Percentiles rank a stretch among this genome's conserved stretches.
Conservation (phyloP, 2,797 vertebrate genomes). For the Danio choprae region DNA sequence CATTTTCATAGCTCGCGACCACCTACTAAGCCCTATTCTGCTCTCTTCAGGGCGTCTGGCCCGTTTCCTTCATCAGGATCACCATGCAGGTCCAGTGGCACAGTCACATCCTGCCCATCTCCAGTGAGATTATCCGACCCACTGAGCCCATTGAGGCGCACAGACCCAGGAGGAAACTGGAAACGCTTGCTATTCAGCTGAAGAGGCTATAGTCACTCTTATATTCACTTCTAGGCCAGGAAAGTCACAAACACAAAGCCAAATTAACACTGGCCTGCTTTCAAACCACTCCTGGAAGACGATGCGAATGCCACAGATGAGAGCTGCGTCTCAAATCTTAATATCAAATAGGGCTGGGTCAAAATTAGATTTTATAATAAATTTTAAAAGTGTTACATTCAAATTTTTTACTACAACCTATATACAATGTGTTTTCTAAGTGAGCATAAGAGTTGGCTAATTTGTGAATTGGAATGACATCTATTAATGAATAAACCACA, state of each 20-base stretch:
- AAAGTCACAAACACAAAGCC: conserved; percentile 50
- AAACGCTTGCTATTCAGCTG: conserved; percentile 72
- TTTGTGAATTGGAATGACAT: too few species aligned
- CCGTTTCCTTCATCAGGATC: conserved; percentile 70
- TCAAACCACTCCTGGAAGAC: conserved; percentile 49
- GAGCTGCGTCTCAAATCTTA: conserved; percentile 22
- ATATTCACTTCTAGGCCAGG: conserved; percentile 62
- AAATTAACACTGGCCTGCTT: conserved; percentile 57
- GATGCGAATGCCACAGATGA: conserved; percentile 7
- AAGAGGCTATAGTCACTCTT: conserved; percentile 62
- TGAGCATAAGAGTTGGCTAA: too few species aligned
- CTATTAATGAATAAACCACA: too few species aligned
- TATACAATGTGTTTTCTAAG: too few species aligned
- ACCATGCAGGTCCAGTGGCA: conserved; percentile 70
- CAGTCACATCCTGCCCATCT: conserved; percentile 82
- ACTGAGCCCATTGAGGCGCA: conserved; percentile 77
- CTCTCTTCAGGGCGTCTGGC: conserved; percentile 72
- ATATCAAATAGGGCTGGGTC: neutral
- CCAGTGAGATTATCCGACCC: conserved; percentile 81
- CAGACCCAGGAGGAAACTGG: conserved; percentile 74
- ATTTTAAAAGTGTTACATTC: too few species aligned
- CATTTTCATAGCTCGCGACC: conserved; percentile 74
- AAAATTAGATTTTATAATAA: too few species aligned
- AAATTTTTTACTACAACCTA: too few species aligned
- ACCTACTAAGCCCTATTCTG: conserved; percentile 74